Conservation (phyloP, 1,140 invertebrate species). For the Delia radicum region DNA sequence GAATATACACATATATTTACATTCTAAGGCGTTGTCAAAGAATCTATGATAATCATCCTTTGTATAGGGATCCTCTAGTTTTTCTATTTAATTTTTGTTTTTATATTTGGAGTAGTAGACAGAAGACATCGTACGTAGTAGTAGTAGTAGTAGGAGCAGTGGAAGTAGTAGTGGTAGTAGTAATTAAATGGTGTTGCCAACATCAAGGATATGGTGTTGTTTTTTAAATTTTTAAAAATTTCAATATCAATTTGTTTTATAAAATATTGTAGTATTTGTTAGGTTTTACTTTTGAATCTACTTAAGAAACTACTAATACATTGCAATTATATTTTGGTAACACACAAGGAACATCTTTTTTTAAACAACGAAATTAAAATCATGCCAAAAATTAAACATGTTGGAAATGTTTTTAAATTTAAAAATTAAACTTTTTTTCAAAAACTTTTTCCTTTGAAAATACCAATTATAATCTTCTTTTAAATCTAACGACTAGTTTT, state of each 20-base stretch:
- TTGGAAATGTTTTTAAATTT: too few relatives aligned
- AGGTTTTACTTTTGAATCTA: background rate
- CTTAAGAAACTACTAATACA: too few relatives aligned
- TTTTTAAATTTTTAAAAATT: too few relatives aligned
- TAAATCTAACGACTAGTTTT: slow-evolving; percentile 5
- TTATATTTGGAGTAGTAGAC: too few relatives aligned
- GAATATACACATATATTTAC: slow-evolving; percentile 59
- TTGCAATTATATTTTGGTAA: too few relatives aligned
- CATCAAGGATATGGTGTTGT: too few relatives aligned
- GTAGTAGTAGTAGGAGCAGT: slow-evolving; percentile 5
- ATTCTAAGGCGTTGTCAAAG: slow-evolving; percentile 75
- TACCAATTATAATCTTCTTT: background rate
- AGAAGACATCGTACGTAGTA: slow-evolving; percentile 6
- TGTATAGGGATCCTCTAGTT: slow-evolving; percentile 57
- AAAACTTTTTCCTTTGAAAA: background rate
- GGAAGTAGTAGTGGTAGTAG: slow-evolving; percentile 7
- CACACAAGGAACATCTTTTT: too few relatives aligned
- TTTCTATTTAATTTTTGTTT: too few relatives aligned
- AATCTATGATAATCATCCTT: slow-evolving; percentile 75
- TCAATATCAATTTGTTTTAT: too few relatives aligned
- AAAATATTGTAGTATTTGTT: background rate
- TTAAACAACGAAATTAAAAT: background rate
- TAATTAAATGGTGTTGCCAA: background rate
- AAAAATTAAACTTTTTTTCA: background rate
- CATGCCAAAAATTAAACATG: background rate